Evolutionary conservation across 1,140 invertebrate genomes (phyloP).

Genomic region (Temnothorax nylanderi): DNA sequence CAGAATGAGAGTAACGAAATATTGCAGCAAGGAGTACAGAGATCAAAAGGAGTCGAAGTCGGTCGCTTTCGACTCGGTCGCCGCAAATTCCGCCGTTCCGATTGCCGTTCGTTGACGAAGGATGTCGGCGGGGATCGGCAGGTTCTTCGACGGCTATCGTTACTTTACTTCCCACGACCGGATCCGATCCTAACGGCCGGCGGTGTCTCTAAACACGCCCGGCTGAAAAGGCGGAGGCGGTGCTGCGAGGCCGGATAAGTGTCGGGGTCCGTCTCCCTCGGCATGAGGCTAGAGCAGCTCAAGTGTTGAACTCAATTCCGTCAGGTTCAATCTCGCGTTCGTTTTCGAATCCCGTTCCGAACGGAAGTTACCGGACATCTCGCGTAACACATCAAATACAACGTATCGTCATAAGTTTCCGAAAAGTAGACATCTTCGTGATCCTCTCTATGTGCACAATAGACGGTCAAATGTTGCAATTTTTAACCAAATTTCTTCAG

Average conservation of each 20-base stretch:
- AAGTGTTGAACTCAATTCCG: slow-evolving; percentile 73
- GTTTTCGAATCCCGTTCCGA: slow-evolving; percentile 19
- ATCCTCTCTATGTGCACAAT: background rate
- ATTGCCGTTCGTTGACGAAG: slow-evolving; percentile 30
- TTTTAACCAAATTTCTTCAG: background rate
- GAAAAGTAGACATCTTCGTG: background rate
- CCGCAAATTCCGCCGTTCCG: background rate
- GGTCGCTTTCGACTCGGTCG: background rate
- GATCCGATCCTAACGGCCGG: slow-evolving; percentile 24
- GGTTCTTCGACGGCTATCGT: slow-evolving; percentile 63
- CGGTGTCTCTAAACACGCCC: slow-evolving; percentile 62
- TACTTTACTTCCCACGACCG: slow-evolving; percentile 68
- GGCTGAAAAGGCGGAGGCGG: slow-evolving; percentile 66
- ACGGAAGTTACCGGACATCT: slow-evolving; percentile 11
- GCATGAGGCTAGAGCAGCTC: slow-evolving; percentile 67
- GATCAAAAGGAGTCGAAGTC: background rate
- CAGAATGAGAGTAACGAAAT: background rate
- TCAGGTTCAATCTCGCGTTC: slow-evolving; percentile 48
- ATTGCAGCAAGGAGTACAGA: background rate
- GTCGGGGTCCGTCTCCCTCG: slow-evolving; percentile 54
- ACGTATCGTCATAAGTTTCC: background rate
- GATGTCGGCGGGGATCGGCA: background rate
- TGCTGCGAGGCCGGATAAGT: slow-evolving; percentile 76
- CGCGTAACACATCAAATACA: background rate
- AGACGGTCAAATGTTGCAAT: background rate